Base-by-base conservation (phyloP, 2,888 invertebrate species). In the Perizoma affinitatum region DNA sequence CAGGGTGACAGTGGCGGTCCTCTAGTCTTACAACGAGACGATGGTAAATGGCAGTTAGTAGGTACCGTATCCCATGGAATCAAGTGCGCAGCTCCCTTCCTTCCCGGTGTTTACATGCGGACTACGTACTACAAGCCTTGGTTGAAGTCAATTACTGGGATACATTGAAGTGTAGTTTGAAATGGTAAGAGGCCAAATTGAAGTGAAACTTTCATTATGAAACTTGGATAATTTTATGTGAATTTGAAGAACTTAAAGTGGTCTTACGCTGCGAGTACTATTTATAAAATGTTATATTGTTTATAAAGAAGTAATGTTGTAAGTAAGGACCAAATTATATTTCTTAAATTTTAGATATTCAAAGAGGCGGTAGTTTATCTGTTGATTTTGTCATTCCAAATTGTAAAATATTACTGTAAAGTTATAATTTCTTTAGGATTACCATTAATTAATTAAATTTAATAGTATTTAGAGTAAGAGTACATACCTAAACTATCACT, bases 31-130 rank as follows among this genome's bases (percentile, higher is more conserved):
- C 96, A 96, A 77, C 93, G 97, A 53, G 94, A 95, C 0, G 97
- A 97, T 73, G 97, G 98, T 0, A 94, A 96, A 65, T 98, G 97
- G 95, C 95, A 97, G 67, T 90, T 98, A 5, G 97, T 96, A 0
- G 98, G 98, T 5, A 98, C 98, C 0, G 98, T 98, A 0, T 98
- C 97, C 6, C 98, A 98, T 75, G 98, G 98, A n/a, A 98, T 98
- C 73, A 97, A 97, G 79, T 98, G 98, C 77, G 98, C 98, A 0
- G 96, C 97, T 4, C 97, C 98, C 0, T 97, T 97, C 88, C 88
- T 98, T 35, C 98, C 98, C 0, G 98, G 98, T 7, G 97, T 98
- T 42, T 98, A 98, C 85, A 98, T 98, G 98, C 93, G 97, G 72
- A 98, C 98, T 65, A 96, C 97, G 0, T 97, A 93, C 87, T 98